A percentile compares a stretch with the other conserved stretches of the same genome.
Conservation (phyloP, 2,888 invertebrate genomes). For the Trachelus troglodyta region DNA sequence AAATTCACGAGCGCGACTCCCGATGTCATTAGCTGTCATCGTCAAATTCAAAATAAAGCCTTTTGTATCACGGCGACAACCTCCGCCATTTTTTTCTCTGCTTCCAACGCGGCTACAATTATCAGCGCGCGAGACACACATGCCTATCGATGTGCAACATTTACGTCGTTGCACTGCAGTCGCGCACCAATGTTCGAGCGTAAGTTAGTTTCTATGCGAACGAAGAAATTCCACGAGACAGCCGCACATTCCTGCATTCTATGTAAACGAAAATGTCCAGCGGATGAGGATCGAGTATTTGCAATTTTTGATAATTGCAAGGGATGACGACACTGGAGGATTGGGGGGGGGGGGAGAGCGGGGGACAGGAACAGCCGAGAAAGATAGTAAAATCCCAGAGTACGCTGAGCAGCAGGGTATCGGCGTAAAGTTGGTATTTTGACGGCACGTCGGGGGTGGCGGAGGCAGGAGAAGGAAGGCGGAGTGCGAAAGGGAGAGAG, state of each 20-base stretch:
- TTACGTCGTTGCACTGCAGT: background rate
- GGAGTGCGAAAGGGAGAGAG: too few relatives aligned
- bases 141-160: too few relatives aligned
- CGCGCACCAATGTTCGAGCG: slow-evolving; percentile 13
- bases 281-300: slow-evolving; percentile 19
- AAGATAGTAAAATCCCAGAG: too few relatives aligned
- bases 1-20: slow-evolving; percentile 12
- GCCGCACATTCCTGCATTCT: background rate
- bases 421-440: slow-evolving; percentile 2
- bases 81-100: background rate
- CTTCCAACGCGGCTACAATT: background rate
- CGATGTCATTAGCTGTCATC: slow-evolving; percentile 15
- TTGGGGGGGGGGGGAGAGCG: background rate
- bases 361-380: background rate
- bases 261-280: background rate
- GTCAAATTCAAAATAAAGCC: slow-evolving; percentile 40
- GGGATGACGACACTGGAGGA: background rate
- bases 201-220: background rate
- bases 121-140: too few relatives aligned
- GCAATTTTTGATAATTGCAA: slow-evolving; percentile 16
- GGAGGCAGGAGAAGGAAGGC: too few relatives aligned
- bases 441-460: too few relatives aligned
- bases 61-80: slow-evolving; percentile 20
- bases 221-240: background rate
- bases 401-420: slow-evolving; percentile 5